phyloP scores from a whole-genome alignment of 2,113 vertebrate genomes.

The Nicator chloris region DNA sequence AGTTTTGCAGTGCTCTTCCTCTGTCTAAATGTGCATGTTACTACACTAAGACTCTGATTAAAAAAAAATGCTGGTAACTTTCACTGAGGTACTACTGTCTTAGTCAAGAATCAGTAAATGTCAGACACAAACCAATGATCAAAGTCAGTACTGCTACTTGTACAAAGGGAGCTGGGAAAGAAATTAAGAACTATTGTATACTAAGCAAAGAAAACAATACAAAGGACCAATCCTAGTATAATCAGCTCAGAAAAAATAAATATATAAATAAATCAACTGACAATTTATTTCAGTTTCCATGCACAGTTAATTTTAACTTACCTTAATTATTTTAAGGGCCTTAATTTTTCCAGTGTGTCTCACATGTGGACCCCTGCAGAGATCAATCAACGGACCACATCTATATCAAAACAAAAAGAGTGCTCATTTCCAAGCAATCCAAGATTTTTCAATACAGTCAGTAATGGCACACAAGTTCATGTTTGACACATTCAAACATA shows the following conservation, averaged over 20 bases:
- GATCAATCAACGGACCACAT: slow-evolving; percentile 76
- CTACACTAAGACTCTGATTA: not conserved
- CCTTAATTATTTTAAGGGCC: slow-evolving; percentile 77
- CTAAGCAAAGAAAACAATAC: not conserved
- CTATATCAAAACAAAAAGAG: slow-evolving; percentile 18
- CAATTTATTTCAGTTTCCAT: not conserved
- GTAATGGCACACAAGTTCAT: not conserved
- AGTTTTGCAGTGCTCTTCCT: not conserved
- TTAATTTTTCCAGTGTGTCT: slow-evolving; percentile 82
- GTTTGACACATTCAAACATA: not conserved
- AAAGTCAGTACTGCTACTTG: not conserved
- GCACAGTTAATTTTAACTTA: not conserved
- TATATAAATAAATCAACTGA: not conserved
- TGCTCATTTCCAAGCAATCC: not conserved
- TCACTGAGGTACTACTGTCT: not conserved
- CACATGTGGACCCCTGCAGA: slow-evolving; percentile 80
- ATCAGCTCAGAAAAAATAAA: not conserved
- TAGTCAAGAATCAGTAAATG: not conserved
- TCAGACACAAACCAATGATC: not conserved
- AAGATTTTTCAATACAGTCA: not conserved
- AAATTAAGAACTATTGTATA: not conserved
- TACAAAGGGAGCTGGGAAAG: not conserved
- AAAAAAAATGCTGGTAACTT: not conserved
- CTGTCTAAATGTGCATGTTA: not conserved
- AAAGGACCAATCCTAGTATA: not conserved